These are phyloP conservation scores for Hylaea fasciaria DNA, from an alignment of 2,888 invertebrate species.

Conservation along the genomic window DNA sequence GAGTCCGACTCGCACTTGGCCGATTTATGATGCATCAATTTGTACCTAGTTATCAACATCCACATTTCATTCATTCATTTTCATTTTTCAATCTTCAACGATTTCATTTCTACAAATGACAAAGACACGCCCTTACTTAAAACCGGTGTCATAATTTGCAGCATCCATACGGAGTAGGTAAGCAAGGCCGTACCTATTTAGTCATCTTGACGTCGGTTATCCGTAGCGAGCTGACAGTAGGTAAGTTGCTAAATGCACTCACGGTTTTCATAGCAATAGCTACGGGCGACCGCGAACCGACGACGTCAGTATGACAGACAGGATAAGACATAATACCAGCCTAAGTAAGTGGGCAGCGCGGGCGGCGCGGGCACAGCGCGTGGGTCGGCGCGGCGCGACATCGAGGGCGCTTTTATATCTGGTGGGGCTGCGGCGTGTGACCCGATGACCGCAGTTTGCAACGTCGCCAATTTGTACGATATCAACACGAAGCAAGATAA, in stretches of 20 bases:
- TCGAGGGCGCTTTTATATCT: slow-evolving; percentile 61
- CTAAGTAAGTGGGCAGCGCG: too few relatives aligned
- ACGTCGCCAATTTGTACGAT: slow-evolving; percentile 67
- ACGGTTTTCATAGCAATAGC: too few relatives aligned
- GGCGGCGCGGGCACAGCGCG: slow-evolving; percentile 23
- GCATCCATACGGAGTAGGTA: slow-evolving; percentile 38
- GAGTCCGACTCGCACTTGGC: too few relatives aligned
- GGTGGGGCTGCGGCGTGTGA: slow-evolving; percentile 51
- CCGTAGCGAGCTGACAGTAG: too few relatives aligned
- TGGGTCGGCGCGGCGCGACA: slow-evolving; percentile 35
- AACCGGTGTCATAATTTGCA: slow-evolving; percentile 9
- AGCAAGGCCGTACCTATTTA: slow-evolving; percentile 22
- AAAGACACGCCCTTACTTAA: background rate
- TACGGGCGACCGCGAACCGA: too few relatives aligned
- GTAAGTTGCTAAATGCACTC: too few relatives aligned
- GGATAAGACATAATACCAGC: too few relatives aligned
- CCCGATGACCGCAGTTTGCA: slow-evolving; percentile 65
- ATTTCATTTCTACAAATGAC: background rate
- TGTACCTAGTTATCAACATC: too few relatives aligned
- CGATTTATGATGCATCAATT: too few relatives aligned
- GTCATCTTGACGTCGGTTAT: too few relatives aligned
- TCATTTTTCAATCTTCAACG: background rate
- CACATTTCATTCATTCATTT: too few relatives aligned
- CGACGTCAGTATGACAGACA: too few relatives aligned
- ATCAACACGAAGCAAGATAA: slow-evolving; percentile 53